Evolutionary conservation across 1,140 invertebrate genomes (phyloP).

Genomic region (Heliconius congener): DNA sequence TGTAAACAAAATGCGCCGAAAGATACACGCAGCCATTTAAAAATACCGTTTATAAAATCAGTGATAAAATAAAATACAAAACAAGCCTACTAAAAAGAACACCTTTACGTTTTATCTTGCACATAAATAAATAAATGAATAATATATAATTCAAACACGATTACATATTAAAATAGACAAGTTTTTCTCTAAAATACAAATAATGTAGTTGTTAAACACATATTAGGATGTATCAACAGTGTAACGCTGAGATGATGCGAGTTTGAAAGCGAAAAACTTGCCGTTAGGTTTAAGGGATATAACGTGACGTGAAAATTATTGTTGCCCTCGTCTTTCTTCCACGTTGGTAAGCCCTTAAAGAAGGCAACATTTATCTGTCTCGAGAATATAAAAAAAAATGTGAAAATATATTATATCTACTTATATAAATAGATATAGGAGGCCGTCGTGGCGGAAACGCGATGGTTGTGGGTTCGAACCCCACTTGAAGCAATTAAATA

Average conservation of each 20-base stretch:
- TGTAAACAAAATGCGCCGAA: too few species aligned
- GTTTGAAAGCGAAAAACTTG: slow-evolving; percentile 20
- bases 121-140: too few species aligned
- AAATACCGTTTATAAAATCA: too few species aligned
- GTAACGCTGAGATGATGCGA: neutral
- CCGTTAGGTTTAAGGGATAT: slow-evolving; percentile 3
- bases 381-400: neutral
- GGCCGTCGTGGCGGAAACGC: too few species aligned
- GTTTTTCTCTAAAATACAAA: neutral
- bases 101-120: too few species aligned
- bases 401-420: neutral
- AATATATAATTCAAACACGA: too few species aligned
- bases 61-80: too few species aligned
- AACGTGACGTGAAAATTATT: slow-evolving; percentile 16
- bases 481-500: too few species aligned
- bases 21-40: too few species aligned
- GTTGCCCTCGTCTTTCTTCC: neutral
- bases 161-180: too few species aligned
- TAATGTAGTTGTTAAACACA: neutral
- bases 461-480: too few species aligned
- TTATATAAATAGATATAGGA: neutral
- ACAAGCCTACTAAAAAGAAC: too few species aligned
- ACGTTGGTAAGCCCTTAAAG: neutral
- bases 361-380: neutral
- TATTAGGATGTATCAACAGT: neutral